A percentile compares a stretch with the other conserved stretches of the same genome.
Conservation (phyloP, 2,797 vertebrate species). For the Parotocinclus haroldoi region DNA sequence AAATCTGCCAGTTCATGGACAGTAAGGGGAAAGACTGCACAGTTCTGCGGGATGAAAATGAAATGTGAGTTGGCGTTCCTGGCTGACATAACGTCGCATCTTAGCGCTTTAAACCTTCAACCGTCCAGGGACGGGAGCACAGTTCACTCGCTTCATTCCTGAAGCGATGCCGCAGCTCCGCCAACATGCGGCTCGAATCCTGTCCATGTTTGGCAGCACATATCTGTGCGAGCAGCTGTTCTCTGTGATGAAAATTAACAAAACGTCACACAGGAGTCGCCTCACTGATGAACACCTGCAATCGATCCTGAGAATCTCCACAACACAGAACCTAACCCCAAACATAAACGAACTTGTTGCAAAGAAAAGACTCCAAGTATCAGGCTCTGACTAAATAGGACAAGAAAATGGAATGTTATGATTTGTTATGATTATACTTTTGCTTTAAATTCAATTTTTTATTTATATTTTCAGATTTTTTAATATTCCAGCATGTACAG, state of each 20-base stretch:
- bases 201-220: background rate
- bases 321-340: constrained; percentile 19
- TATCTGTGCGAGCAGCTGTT: constrained; percentile 25
- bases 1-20: constrained; percentile 28
- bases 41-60: background rate
- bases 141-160: constrained; percentile 19
- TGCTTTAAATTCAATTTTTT: constrained; percentile 1
- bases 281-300: constrained; percentile 28
- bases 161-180: constrained; percentile 11
- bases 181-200: background rate
- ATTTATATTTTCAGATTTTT: no score
- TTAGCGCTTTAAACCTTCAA: constrained; percentile 21
- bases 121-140: background rate
- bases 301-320: constrained; percentile 17
- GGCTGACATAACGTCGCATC: constrained; percentile 32
- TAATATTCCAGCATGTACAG: background rate
- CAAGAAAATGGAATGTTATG: background rate
- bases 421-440: background rate
- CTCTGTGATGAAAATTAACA: constrained; percentile 30
- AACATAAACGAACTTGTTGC: constrained; percentile 1
- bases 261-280: constrained; percentile 15
- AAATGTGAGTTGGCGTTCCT: constrained; percentile 29
- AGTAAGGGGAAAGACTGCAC: constrained; percentile 19
- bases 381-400: background rate
- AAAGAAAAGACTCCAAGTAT: background rate